A percentile compares a stretch with the other conserved stretches of the same genome.
Evolutionary conservation across 53 echinoderm and acorn worm species (phyloP).

Genomic region (Patiria pectinifera): DNA sequence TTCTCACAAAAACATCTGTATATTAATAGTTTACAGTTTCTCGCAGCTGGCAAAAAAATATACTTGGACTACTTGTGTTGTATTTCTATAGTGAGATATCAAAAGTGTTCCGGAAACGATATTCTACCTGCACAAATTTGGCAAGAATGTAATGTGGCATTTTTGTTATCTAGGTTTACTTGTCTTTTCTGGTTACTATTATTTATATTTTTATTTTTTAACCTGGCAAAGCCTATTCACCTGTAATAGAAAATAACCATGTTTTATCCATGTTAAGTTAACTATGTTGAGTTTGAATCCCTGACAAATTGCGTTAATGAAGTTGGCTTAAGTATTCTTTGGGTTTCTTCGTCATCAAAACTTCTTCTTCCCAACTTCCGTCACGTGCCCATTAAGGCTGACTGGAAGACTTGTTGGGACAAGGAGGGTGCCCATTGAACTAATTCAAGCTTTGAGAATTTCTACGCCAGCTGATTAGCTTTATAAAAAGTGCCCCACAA

Average conservation of each 20-base stretch:
- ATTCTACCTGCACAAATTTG: background rate
- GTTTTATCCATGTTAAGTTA: background rate
- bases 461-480: no score
- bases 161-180: background rate
- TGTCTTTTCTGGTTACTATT: background rate
- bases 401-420: conserved; percentile 36
- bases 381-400: background rate
- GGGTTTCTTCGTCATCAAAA: background rate
- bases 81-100: background rate
- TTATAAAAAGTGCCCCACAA: no score
- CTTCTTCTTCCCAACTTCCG: conserved; percentile 24
- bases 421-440: no score
- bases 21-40: background rate
- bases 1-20: background rate
- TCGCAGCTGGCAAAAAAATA: background rate
- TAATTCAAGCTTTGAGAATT: no score
- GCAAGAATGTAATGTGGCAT: background rate
- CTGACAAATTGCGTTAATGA: background rate
- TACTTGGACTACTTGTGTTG: background rate
- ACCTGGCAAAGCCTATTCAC: background rate
- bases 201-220: background rate
- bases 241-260: background rate
- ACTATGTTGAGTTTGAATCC: background rate
- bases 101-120: background rate
- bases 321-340: conserved; percentile 30